Conservation (phyloP, 2,888 invertebrate species). For the Rotaria socialis region DNA sequence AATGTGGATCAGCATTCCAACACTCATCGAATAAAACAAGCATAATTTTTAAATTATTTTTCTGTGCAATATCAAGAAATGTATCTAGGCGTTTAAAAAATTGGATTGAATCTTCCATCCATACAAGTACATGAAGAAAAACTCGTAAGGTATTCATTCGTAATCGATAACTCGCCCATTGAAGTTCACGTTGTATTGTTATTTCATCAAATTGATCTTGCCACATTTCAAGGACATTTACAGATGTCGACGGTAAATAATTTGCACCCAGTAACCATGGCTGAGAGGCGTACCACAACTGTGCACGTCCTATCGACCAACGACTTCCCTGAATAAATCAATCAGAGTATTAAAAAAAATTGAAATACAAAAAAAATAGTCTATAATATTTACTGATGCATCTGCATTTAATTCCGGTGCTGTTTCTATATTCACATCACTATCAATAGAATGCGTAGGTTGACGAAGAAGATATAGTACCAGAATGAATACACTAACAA, state of each 20-base stretch:
- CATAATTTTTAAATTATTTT: background rate
- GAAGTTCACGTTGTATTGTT: background rate
- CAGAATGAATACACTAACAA: background rate
- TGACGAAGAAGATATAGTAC: background rate
- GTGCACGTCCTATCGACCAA: background rate
- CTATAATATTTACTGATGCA: background rate
- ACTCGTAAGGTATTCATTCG: background rate
- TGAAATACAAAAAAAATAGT: background rate
- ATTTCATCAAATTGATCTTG: constrained; percentile 10
- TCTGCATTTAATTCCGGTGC: background rate
- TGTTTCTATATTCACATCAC: background rate
- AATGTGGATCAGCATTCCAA: background rate
- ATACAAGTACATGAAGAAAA: constrained; percentile 5
- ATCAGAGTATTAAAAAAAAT: background rate
- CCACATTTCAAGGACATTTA: constrained; percentile 18
- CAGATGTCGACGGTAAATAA: background rate
- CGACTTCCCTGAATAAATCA: background rate
- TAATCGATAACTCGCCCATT: background rate
- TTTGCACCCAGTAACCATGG: constrained; percentile 21
- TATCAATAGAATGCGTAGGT: background rate
- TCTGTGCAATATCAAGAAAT: background rate
- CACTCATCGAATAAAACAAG: constrained; percentile 23
- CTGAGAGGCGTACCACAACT: background rate
- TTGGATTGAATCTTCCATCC: background rate
- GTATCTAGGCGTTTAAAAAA: background rate